These are phyloP conservation scores for Henricia sp. DNA, from an alignment of 53 echinoderm and acorn worm species.

Conservation along the genomic window DNA sequence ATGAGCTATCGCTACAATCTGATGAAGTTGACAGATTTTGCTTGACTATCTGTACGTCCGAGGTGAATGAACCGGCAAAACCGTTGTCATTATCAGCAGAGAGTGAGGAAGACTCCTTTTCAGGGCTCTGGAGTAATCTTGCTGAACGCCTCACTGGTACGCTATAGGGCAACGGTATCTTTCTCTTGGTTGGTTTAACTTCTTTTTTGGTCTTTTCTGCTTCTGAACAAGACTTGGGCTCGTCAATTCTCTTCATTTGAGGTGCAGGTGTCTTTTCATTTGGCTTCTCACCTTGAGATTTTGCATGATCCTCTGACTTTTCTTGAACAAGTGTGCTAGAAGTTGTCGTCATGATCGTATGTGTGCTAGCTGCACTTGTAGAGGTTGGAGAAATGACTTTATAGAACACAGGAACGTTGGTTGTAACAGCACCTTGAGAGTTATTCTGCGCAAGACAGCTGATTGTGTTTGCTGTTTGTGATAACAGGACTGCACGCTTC, in stretches of 20 bases:
- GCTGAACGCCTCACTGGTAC: constrained; percentile 36
- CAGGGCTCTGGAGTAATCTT: constrained; percentile 18
- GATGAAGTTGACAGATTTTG: too few species aligned
- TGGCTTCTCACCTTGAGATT: background rate
- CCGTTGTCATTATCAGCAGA: background rate
- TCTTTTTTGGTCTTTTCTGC: background rate
- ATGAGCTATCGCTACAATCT: too few species aligned
- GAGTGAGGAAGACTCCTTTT: background rate
- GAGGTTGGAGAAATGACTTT: background rate
- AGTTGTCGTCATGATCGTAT: background rate
- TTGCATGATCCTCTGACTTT: background rate
- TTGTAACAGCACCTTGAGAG: background rate
- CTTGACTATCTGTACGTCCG: too few species aligned
- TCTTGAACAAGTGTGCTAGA: background rate
- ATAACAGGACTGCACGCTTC: background rate
- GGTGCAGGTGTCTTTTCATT: background rate
- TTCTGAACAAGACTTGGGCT: background rate
- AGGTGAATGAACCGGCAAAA: background rate
- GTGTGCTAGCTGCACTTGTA: background rate
- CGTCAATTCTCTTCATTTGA: background rate
- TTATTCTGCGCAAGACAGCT: background rate
- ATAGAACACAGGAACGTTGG: background rate
- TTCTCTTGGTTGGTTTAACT: background rate
- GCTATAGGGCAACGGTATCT: background rate
- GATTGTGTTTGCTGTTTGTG: background rate